Evolutionary conservation across 2,113 vertebrate genomes (phyloP).

Genomic region (Athene noctua): DNA sequence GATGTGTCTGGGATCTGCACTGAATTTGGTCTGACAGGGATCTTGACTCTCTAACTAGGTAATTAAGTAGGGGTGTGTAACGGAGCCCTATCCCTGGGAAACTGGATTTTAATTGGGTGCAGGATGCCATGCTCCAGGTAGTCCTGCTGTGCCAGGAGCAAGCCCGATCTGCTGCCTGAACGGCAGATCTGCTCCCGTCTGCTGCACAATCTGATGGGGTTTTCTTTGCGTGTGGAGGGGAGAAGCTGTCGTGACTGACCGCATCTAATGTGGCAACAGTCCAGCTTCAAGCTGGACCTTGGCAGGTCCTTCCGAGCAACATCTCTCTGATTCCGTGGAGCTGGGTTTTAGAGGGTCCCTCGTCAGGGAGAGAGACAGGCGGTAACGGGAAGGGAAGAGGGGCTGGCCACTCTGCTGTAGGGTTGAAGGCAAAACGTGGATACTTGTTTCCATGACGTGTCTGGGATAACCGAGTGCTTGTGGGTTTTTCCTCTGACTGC

Average conservation of each 20-base stretch:
- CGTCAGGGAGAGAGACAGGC: not conserved
- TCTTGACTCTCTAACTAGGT: not conserved
- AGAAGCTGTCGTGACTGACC: not conserved
- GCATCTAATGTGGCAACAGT: not conserved
- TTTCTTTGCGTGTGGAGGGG: not conserved
- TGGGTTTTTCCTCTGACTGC: not conserved
- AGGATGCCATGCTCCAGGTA: not conserved
- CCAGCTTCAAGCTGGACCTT: not conserved
- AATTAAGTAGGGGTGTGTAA: not conserved
- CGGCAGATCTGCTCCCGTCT: not conserved
- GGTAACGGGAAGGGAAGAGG: not conserved
- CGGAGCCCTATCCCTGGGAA: not conserved
- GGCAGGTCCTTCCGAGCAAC: not conserved
- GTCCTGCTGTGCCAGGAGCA: not conserved
- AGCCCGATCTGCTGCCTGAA: not conserved
- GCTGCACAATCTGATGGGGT: not conserved
- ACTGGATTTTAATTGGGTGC: not conserved
- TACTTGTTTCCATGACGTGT: not conserved
- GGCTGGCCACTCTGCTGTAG: not conserved
- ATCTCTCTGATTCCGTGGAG: not conserved
- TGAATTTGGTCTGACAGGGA: not conserved
- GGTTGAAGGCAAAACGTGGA: not conserved
- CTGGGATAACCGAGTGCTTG: not conserved
- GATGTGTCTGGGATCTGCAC: not conserved
- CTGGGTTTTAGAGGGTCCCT: not conserved